phyloP scores from a whole-genome alignment of 2,113 vertebrate species.

The Chinchilla lanigera region DNA sequence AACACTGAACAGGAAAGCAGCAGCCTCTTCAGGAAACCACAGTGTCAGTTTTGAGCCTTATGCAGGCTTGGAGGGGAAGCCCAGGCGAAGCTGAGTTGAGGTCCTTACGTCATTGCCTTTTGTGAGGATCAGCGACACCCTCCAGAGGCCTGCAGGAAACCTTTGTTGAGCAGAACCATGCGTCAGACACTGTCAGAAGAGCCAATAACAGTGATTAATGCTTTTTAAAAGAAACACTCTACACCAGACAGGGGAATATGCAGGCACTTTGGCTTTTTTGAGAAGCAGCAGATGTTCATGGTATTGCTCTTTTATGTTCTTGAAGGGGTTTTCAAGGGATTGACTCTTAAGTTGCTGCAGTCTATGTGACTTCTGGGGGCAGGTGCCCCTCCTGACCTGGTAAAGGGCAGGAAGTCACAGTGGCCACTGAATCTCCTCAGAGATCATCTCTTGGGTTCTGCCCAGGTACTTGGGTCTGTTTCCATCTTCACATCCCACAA shows the following conservation, averaged over 20 bases:
- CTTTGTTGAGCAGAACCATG: background rate
- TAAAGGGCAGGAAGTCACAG: background rate
- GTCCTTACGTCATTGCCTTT: background rate
- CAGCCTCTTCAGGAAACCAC: background rate
- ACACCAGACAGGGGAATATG: background rate
- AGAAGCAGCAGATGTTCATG: background rate
- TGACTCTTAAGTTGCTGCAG: background rate
- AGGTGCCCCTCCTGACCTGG: background rate
- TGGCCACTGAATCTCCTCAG: too few species aligned
- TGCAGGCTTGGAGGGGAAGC: background rate
- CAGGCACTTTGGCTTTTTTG: background rate
- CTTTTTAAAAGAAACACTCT: background rate
- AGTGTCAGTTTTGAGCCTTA: background rate
- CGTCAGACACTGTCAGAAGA: background rate
- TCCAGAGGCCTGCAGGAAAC: background rate
- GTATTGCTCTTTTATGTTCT: background rate
- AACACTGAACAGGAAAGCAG: rapidly evolving
- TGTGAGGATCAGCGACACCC: background rate
- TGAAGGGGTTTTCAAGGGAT: background rate
- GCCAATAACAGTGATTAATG: background rate
- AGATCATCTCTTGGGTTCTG: background rate
- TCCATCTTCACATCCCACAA: background rate
- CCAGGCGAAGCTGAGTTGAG: rapidly evolving
- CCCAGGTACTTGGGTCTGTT: background rate
- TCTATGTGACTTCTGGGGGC: background rate